Evolutionary conservation across 1,140 invertebrate genomes (phyloP).

Genomic region (Onthophagus taurus): DNA sequence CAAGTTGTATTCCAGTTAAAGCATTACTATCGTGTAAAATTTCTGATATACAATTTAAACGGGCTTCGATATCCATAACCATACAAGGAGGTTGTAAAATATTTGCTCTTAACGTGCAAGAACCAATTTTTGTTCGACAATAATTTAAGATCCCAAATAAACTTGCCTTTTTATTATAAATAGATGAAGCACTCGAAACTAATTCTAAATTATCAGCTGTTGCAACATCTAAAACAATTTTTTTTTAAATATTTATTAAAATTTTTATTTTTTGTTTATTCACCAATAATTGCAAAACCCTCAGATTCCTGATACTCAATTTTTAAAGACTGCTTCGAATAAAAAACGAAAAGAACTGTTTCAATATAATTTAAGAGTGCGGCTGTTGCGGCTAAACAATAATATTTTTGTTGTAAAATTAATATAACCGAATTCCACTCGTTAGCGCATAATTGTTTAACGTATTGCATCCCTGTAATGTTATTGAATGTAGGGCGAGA

Average conservation of each 20-base stretch:
- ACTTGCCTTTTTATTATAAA: conserved; percentile 40
- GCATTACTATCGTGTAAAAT: too few species aligned
- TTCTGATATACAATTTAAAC: conserved; percentile 66
- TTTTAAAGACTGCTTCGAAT: conserved; percentile 66
- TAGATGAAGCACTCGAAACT: conserved; percentile 45
- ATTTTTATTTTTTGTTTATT: conserved; percentile 14
- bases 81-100: conserved; percentile 75
- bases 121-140: conserved; percentile 69
- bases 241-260: neutral
- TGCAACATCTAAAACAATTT: conserved; percentile 50
- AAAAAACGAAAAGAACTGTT: conserved; percentile 65
- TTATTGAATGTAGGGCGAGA: conserved; percentile 74
- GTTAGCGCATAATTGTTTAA: conserved; percentile 59
- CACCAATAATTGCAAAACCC: conserved; percentile 79
- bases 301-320: conserved; percentile 74
- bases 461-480: conserved; percentile 56
- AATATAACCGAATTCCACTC: conserved; percentile 63
- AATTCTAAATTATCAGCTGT: conserved; percentile 65
- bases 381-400: conserved; percentile 67
- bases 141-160: conserved; percentile 68
- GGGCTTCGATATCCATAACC: conserved; percentile 50
- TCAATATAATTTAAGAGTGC: conserved; percentile 80
- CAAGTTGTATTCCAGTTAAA: neutral
- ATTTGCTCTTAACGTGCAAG: conserved; percentile 62
- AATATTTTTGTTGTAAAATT: conserved; percentile 70